These are phyloP conservation scores for Ceratina calcarata DNA, from an alignment of 1,140 invertebrate genomes.

Conservation along the genomic window DNA sequence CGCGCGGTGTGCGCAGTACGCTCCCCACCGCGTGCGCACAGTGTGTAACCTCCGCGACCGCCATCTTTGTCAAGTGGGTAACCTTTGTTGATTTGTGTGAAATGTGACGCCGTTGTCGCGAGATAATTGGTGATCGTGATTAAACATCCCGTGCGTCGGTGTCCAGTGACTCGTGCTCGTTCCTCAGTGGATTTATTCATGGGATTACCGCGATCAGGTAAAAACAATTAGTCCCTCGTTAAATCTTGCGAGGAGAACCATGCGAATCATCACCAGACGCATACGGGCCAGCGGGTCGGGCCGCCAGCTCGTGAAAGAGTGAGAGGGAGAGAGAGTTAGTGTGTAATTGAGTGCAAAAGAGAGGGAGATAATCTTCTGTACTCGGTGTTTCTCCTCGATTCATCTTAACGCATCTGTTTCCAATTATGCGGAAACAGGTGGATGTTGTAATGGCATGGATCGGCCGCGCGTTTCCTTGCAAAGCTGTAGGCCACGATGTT, in stretches of 20 bases:
- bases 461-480: neutral
- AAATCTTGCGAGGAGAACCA: conserved; percentile 44
- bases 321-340: conserved; percentile 8
- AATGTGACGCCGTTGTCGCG: conserved; percentile 78
- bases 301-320: conserved; percentile 18
- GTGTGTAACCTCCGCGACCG: conserved; percentile 68
- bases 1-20: conserved; percentile 61
- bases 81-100: conserved; percentile 80
- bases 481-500: neutral
- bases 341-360: conserved; percentile 19
- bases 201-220: conserved; percentile 59
- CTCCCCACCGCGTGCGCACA: conserved; percentile 64
- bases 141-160: conserved; percentile 58
- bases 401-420: neutral
- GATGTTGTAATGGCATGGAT: neutral
- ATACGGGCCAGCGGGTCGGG: conserved; percentile 56
- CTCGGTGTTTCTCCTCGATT: conserved; percentile 14
- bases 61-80: conserved; percentile 80
- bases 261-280: conserved; percentile 59
- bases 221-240: conserved; percentile 34
- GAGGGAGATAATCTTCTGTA: conserved; percentile 27
- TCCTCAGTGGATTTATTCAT: conserved; percentile 52
- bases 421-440: neutral
- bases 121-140: conserved; percentile 70
- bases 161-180: conserved; percentile 41